Conservation (phyloP, 2,113 vertebrate species). For the Bagarius yarrelli region DNA sequence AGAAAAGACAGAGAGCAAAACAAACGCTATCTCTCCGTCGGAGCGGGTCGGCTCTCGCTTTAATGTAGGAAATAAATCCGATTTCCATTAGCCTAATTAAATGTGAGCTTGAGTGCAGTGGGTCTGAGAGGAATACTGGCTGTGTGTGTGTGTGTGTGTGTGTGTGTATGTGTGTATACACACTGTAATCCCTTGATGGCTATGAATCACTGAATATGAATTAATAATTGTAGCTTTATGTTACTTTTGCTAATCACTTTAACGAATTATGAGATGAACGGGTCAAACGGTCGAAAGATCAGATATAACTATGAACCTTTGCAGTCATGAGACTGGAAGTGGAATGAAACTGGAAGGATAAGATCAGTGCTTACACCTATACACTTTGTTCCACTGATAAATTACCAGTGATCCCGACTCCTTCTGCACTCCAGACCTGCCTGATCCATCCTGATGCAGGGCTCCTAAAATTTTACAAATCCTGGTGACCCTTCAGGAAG, state of each 20-base stretch:
- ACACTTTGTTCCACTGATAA: too few relatives aligned
- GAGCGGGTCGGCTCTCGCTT: constrained; percentile 63
- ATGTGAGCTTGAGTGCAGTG: constrained; percentile 43
- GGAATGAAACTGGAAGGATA: too few relatives aligned
- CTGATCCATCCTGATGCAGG: too few relatives aligned
- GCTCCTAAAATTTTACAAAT: too few relatives aligned
- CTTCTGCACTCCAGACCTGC: too few relatives aligned
- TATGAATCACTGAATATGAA: constrained; percentile 9
- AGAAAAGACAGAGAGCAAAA: constrained; percentile 12
- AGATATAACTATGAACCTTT: background rate
- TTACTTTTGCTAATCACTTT: constrained; percentile 18
- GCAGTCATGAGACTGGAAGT: background rate
- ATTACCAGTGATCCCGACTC: too few relatives aligned
- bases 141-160: constrained; percentile 3
- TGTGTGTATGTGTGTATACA: background rate
- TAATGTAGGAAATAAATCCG: constrained; percentile 68
- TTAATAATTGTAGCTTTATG: constrained; percentile 15
- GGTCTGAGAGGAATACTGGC: constrained; percentile 27
- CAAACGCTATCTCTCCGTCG: constrained; percentile 20
- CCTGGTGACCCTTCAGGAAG: too few relatives aligned
- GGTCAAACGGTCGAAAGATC: background rate
- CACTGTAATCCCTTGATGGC: constrained; percentile 17
- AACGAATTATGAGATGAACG: background rate
- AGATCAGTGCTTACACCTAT: too few relatives aligned
- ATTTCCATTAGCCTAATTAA: constrained; percentile 72